These are phyloP conservation scores for Callipepla squamata DNA, from an alignment of 2,113 vertebrate genomes.

Conservation along the genomic window DNA sequence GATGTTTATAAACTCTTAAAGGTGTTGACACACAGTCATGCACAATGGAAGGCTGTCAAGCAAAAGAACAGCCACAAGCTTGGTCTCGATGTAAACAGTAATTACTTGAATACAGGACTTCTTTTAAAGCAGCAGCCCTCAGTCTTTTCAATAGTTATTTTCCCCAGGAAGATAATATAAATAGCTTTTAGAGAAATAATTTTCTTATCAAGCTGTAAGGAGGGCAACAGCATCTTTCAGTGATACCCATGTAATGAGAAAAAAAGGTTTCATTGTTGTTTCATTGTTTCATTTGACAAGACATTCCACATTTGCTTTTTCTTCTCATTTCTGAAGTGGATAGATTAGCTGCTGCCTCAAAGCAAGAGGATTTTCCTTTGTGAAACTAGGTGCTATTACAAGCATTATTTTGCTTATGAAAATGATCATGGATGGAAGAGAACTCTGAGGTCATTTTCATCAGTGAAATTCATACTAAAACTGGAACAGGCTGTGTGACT, in stretches of 20 bases:
- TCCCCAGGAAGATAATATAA: neutral
- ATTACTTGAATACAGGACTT: slow-evolving; percentile 6
- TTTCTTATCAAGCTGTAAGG: slow-evolving; percentile 31
- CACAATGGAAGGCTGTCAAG: neutral
- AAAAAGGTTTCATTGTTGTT: neutral
- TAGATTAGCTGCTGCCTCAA: neutral
- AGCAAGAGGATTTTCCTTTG: neutral
- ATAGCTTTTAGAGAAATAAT: slow-evolving; percentile 8
- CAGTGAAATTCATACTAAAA: neutral
- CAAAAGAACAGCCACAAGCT: neutral
- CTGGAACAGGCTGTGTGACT: fast-evolving
- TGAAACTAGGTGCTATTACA: neutral
- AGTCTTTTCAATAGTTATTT: neutral
- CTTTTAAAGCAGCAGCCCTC: neutral
- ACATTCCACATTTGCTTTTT: neutral
- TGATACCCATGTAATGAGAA: neutral
- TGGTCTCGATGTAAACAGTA: neutral
- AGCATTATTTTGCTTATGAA: neutral
- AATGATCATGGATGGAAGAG: neutral
- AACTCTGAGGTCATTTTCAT: neutral
- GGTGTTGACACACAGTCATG: neutral
- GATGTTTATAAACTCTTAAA: slow-evolving; percentile 6
- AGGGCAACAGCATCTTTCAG: neutral
- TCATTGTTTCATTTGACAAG: neutral
- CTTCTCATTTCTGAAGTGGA: neutral